Evolutionary conservation across 2,113 vertebrate genomes (phyloP), one percentile per base, ranked within the genome.

Genomic region (Brachypteracias leptosomus): DNA sequence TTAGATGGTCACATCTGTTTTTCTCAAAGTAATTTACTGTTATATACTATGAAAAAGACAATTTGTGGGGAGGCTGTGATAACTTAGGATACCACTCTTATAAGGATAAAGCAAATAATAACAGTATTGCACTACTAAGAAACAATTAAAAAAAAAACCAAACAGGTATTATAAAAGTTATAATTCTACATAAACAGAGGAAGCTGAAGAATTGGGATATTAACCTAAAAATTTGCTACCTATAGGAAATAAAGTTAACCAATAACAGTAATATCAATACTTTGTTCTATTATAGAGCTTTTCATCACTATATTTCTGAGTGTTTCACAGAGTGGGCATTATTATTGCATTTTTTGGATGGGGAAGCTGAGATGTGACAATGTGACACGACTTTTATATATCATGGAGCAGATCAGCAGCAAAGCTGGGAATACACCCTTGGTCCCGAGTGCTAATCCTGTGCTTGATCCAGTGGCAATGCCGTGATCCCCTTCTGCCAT

Each of bases 401-500:
- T 51, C 28, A 59, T 7, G 7, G 35, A 74, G 35, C 7, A 70
- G 61, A 63, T 3, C 28, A 82, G 51, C 35, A 65, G 55, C 24
- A 77, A 84, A 85, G 42, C 14, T 16, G 63, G n/a, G 44, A 74
- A 51, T 8, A 18, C 8, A 52, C 7, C 26, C 38, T 22, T n/a
- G 13, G 36, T 77, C 49, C 62, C 9, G 28, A 59, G 38, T 21
- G 26, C 38, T 38, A 73, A 51, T 21, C 7, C 44, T 42, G n/a
- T 17, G 13, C n/a, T 44, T 24, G 59, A 31, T 62, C 38, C 75
- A 31, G 33, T 28, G 33, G 71, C 57, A 61, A 28, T 55, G 57
- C 38, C 29, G 62, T 61, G 62, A 86, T 91, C 72, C 52, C 85
- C 77, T 89, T 92, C 89, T 94, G 85, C 85, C 85, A 92, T 75